Conservation (phyloP, 2,797 vertebrate species). For the Hoplostethus mediterraneus region DNA sequence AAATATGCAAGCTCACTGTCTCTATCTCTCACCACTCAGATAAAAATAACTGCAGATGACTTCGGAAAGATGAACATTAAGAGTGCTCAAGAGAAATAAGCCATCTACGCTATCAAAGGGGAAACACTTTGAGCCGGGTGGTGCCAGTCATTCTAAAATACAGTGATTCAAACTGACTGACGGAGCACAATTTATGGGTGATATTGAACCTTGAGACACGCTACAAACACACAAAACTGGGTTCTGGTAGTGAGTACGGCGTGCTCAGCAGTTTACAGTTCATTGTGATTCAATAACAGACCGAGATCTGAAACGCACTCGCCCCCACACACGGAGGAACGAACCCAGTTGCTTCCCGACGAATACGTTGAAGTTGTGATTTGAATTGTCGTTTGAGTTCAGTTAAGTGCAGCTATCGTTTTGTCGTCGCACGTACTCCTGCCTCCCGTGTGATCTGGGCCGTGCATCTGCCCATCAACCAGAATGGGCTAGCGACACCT, state of each 20-base stretch:
- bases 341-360: no score
- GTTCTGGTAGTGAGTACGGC: no score
- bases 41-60: not conserved
- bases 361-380: no score
- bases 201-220: not conserved
- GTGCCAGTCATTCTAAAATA: not conserved
- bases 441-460: no score
- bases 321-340: no score
- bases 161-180: not conserved
- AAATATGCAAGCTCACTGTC: not conserved
- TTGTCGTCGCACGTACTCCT: no score
- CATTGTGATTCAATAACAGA: not conserved
- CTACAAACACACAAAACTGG: no score
- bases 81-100: not conserved
- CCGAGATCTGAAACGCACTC: not conserved
- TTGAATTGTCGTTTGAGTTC: no score
- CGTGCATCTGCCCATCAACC: no score
- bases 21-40: not conserved
- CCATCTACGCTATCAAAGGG: not conserved
- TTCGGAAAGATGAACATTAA: not conserved
- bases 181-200: not conserved
- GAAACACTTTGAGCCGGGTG: not conserved
- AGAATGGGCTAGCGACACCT: no score
- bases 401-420: no score
- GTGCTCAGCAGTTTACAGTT: no score